These are phyloP conservation scores for Neostethus bicornis DNA, from an alignment of 2,797 vertebrate genomes.

Conservation along the genomic window DNA sequence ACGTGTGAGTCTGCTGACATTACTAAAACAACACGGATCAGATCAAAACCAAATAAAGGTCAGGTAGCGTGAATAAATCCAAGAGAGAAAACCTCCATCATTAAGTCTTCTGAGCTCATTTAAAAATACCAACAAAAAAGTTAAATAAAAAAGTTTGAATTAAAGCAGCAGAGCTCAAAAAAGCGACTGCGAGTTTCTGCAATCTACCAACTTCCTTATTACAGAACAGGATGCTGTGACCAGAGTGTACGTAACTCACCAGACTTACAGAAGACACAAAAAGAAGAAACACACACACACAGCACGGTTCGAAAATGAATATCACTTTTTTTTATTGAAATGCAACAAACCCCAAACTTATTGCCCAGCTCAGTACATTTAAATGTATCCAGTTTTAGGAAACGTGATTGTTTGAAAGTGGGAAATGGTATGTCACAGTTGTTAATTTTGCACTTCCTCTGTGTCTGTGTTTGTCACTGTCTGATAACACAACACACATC, in stretches of 20 bases:
- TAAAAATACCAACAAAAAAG: neutral
- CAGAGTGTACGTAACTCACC: conserved; percentile 33
- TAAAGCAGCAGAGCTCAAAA: conserved; percentile 23
- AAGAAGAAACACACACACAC: conserved; percentile 26
- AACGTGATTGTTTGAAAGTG: conserved; percentile 32
- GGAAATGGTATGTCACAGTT: conserved; percentile 43
- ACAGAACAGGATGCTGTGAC: conserved; percentile 87
- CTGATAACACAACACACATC: neutral
- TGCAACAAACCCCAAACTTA: neutral
- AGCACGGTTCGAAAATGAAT: conserved; percentile 14
- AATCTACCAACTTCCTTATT: conserved; percentile 82
- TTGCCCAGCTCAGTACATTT: conserved; percentile 5
- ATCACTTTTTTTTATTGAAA: neutral
- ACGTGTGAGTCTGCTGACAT: conserved; percentile 31
- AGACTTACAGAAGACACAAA: conserved; percentile 44
- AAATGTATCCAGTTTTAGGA: conserved; percentile 18
- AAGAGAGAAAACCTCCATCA: conserved; percentile 71
- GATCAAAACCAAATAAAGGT: conserved; percentile 16
- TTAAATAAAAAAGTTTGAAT: conserved; percentile 14
- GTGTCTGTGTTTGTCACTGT: conserved; percentile 21
- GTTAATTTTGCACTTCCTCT: conserved; percentile 57
- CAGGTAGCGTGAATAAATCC: conserved; percentile 49
- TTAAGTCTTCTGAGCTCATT: conserved; percentile 10
- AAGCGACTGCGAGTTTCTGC: conserved; percentile 30
- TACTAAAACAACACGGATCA: conserved; percentile 9